Base-by-base conservation (phyloP, 2,888 invertebrate genomes). In the Xestia sexstrigata region DNA sequence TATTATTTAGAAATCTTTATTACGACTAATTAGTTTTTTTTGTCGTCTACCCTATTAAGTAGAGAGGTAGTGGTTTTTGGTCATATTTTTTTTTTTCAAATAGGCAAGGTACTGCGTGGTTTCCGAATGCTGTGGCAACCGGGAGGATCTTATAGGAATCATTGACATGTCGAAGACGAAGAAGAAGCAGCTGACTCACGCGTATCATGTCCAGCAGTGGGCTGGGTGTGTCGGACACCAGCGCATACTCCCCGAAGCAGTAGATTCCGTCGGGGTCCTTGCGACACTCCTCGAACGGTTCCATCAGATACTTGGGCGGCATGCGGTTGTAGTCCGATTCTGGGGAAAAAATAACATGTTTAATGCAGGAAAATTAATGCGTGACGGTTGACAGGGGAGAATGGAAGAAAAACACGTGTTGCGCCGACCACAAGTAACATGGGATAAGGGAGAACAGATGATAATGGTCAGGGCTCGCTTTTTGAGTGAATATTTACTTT, bases 241-340 rank as follows among this genome's bases (percentile, higher is more conserved):
- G 75, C 4, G 74, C 39, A 8, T 89, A 81, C 8, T 85, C 65
- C 4, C 85, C 82, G 0, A 77, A 78, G 74, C 92, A 92, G 74
- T 91, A 92, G 8, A 85, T n/a, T 8, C 73, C 87, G 6, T 73
- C 78, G 0, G 84, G 72, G 7, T 86, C 63, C n/a, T 70, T 65
- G 23, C 89, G 62, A 55, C 92, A 91, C 0, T 69, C 60, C n/a
- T 87, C 85, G 49, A 89, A 91, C 17, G 84, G 74, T 55, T 92
- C 92, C 39, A 87, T 47, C 0, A 78, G 68, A 58, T 87, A 87
- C n/a, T 89, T 35, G 0, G 87, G 81, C 0, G 92, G 92, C 89
- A 92, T 88, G 26, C 67, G 78, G 9, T 17, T 17, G 30, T 77
- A 70, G 30, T 69, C 69, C 26, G 69, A 39, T 47, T 47, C 70